A percentile compares a stretch with the other conserved stretches of the same genome.
phyloP scores from a whole-genome alignment of 2,113 vertebrate species.

The Paramisgurnus dabryanus region DNA sequence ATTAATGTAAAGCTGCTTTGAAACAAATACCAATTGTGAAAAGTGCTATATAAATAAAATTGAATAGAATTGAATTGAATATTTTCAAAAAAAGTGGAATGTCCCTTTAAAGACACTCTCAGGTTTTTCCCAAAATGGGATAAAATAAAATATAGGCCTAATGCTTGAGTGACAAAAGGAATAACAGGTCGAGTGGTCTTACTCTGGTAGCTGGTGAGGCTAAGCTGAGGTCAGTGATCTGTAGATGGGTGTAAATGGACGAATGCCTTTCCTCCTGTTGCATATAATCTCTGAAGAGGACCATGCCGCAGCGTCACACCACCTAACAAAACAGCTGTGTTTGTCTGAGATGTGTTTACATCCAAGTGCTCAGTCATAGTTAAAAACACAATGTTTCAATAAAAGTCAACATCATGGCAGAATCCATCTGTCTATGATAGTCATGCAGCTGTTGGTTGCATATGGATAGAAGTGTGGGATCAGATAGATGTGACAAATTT shows the following conservation, averaged over 20 bases:
- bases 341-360: neutral
- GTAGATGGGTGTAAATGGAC: conserved; percentile 70
- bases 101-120: too few relatives aligned
- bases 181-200: conserved; percentile 13
- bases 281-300: conserved; percentile 2
- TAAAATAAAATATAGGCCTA: too few relatives aligned
- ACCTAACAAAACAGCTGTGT: conserved; percentile 43
- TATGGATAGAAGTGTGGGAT: neutral
- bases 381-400: neutral
- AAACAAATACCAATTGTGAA: too few relatives aligned
- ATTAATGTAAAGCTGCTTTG: too few relatives aligned
- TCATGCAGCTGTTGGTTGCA: neutral
- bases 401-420: neutral
- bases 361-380: neutral
- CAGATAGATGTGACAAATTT: neutral
- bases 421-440: neutral
- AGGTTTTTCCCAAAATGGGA: too few relatives aligned
- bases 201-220: conserved; percentile 64
- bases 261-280: conserved; percentile 49
- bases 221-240: conserved; percentile 65
- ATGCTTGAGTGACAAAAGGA: too few relatives aligned
- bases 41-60: too few relatives aligned
- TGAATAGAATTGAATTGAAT: too few relatives aligned
- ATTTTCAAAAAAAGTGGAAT: too few relatives aligned
- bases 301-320: conserved; percentile 46